A percentile compares a stretch with the other conserved stretches of the same genome.
phyloP scores from a whole-genome alignment of 2,888 invertebrate genomes.

The Stramonita haemastoma region DNA sequence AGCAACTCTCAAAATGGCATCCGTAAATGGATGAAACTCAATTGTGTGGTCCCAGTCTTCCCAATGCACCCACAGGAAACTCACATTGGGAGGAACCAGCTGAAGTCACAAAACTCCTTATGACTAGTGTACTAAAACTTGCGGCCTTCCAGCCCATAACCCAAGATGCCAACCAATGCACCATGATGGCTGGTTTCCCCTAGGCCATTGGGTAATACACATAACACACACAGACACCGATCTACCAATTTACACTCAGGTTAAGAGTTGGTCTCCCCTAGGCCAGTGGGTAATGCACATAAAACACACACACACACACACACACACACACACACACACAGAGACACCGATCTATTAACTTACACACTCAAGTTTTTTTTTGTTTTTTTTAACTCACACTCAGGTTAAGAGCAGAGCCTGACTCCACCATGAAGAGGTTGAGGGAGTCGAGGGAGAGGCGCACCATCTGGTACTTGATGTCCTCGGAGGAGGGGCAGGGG shows the following conservation, averaged over 20 bases:
- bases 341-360: not conserved
- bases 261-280: too few species aligned
- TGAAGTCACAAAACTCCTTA: too few species aligned
- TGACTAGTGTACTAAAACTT: too few species aligned
- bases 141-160: not conserved
- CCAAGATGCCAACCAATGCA: not conserved
- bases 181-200: too few species aligned
- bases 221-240: not conserved
- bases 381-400: conserved; percentile 81
- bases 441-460: conserved; percentile 81
- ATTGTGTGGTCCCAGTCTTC: too few species aligned
- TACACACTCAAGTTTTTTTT: too few species aligned
- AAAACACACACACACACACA: conserved; percentile 18
- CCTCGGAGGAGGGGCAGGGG: conserved; percentile 88
- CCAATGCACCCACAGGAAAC: too few species aligned
- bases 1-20: too few species aligned
- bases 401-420: conserved; percentile 90
- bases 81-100: too few species aligned
- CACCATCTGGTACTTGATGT: conserved; percentile 95
- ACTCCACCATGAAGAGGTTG: conserved; percentile 93
- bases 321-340: not conserved
- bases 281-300: too few species aligned
- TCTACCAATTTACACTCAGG: conserved; percentile 82
- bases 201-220: too few species aligned
- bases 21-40: too few species aligned